Base-by-base conservation (phyloP, 2,888 invertebrate species). In the Apotomis turbidana region DNA sequence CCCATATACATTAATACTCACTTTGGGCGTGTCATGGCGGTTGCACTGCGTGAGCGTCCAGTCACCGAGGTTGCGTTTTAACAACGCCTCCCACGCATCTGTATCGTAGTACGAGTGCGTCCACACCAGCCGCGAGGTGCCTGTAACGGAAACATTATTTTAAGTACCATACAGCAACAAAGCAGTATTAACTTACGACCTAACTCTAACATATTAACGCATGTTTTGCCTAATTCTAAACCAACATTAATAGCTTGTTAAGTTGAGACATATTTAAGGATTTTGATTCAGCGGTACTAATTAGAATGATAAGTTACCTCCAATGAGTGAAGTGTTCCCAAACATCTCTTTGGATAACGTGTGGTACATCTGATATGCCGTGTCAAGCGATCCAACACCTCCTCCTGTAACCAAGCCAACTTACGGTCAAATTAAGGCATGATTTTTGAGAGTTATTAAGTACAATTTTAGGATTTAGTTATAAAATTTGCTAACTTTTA, bases 71-170 rank as follows among this genome's bases (percentile, higher is more conserved):
- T 95, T 93, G 71, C 95, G 94, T 84, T 95, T 95, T 60, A 98
- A 88, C 82, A 97, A 91, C 74, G 95, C 91, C 86, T 98, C 97
- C 97, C 97, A 98, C 12, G 96, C 93, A 0, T 94, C 94, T 0
- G 98, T 97, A 84, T 98, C 97, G 87, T 98, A 98, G 90, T 97
- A 98, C 0, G 97, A 96, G 84, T 98, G 97, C 72, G 95, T 95
- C 95, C 96, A 96, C n/a, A 98, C 95, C 64, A 98, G 93, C 73
- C 95, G 95, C 51, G 96, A 95, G 0, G 97, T 96, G 12, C 97
- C 97, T 88, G 94, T 36, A n/a, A 12, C 54, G 38, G n/a, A 49
- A 6, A 41, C 41, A 6, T 6, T 6, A 6, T 41, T 41, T 6
- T 41, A 27, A 27, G 27, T 27, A 27, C 27, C 27, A 27, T 27